Base-by-base conservation (phyloP, 2,113 vertebrate genomes). In the Cepphus grylle region DNA sequence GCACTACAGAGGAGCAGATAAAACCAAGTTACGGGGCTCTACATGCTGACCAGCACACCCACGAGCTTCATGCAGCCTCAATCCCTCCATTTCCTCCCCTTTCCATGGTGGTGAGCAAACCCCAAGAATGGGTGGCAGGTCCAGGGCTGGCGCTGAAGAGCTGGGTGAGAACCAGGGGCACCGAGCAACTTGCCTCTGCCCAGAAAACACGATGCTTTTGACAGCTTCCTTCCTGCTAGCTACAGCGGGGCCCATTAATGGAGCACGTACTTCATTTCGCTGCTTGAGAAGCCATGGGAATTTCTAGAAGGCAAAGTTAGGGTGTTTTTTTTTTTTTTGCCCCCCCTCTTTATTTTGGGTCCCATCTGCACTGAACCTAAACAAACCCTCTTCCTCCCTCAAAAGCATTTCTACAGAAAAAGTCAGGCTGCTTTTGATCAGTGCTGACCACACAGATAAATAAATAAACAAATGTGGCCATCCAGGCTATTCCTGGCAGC, bases 361-460 rank as follows among this genome's bases (percentile, higher is more conserved):
- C 49, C 25, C 74, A 69, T 88, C 70, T 77, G 70, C 81, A 76
- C 66, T 85, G 58, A 93, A 79, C 53, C 47, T 93, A 93, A 96
- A 93, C 25, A 94, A 91, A 80, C 45, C 42, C 88, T 66, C 42
- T 32, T 95, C 11, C 32, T 77, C 66, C 55, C 74, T 81, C 42
- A 86, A 90, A 67, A 90, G 78, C 11, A 49, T 56, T 95, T 87
- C 49, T 69, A 36, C 56, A 94, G 49, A 67, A 91, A 87, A 80
- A 94, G 61, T 50, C 81, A 80, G 40, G 58, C 94, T 95, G 94
- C 73, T 90, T 95, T 85, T 76, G 65, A 85, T 79, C 66, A 61
- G 53, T 8, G 1, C 73, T 76, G 77, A 88, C 74, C 91, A 88
- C 53, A 90, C 17, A 79, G 43, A 93, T n/a, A 93, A 86, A 88